phyloP scores from a whole-genome alignment of 2,888 invertebrate species.

The Coleophora deauratella region DNA sequence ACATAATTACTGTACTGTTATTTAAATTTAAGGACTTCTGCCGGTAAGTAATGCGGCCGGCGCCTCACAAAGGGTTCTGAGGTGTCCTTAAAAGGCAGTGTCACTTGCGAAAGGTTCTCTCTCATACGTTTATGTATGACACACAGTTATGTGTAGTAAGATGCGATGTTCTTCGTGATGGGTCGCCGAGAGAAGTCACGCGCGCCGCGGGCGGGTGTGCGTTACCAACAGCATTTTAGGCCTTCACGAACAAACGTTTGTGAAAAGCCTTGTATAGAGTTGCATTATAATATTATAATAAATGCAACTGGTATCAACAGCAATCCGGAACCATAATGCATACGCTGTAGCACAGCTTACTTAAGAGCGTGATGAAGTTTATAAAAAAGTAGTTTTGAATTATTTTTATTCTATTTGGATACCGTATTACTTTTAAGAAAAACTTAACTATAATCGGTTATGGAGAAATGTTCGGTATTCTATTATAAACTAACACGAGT shows the following conservation, averaged over 20 bases:
- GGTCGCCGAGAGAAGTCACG: constrained; percentile 62
- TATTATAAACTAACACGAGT: no score
- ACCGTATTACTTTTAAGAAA: no score
- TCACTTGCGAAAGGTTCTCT: constrained; percentile 58
- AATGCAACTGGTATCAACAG: background rate
- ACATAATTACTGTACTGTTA: no score
- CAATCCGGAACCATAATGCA: background rate
- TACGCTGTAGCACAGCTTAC: no score
- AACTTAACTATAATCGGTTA: no score
- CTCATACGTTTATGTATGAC: no score
- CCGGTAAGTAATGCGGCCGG: background rate
- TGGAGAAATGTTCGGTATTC: no score
- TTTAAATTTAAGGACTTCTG: background rate
- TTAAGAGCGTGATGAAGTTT: no score
- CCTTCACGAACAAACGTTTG: background rate
- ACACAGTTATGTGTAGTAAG: constrained; percentile 52
- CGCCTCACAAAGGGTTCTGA: constrained; percentile 30
- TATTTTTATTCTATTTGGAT: no score
- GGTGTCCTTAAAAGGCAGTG: constrained; percentile 51
- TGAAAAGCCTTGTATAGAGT: no score
- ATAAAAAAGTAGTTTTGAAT: no score
- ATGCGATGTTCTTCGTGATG: constrained; percentile 66
- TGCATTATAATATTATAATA: background rate
- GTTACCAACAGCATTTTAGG: constrained; percentile 32
- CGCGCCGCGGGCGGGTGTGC: constrained; percentile 34